These are phyloP conservation scores for Chanos chanos DNA, from an alignment of 2,797 vertebrate genomes.

Conservation along the genomic window DNA sequence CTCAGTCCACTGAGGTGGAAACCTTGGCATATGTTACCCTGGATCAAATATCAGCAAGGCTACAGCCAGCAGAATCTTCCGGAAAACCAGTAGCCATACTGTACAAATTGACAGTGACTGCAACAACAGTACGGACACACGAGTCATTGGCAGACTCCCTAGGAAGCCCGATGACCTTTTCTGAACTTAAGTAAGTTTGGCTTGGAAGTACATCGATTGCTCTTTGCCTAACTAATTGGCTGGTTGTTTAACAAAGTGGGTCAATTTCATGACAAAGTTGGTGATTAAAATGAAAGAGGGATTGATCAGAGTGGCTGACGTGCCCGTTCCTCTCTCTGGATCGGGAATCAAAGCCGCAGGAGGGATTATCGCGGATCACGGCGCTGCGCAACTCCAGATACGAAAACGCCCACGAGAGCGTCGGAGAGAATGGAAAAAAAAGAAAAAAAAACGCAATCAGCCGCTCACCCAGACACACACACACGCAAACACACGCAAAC, in stretches of 20 bases:
- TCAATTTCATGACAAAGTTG: conserved; percentile 43
- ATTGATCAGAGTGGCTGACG: conserved; percentile 13
- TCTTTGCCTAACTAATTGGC: conserved; percentile 50
- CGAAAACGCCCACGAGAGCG: not conserved
- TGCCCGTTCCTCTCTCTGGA: not conserved
- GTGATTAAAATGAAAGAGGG: conserved; percentile 47
- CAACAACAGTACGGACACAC: no score
- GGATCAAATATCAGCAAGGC: no score
- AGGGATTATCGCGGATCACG: not conserved
- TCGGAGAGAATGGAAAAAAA: not conserved
- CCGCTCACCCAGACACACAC: not conserved
- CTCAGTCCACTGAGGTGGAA: no score
- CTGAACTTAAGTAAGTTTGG: conserved; percentile 1
- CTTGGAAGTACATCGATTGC: conserved; percentile 28
- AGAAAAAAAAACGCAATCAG: not conserved
- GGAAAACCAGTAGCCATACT: no score
- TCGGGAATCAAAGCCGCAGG: conserved; percentile 2
- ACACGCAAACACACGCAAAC: not conserved
- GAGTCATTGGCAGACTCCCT: no score
- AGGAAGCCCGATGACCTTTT: no score
- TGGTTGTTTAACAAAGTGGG: conserved; percentile 33
- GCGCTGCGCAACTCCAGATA: no score
- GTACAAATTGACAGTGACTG: no score
- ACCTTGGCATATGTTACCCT: no score
- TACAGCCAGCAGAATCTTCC: no score